phyloP scores from a whole-genome alignment of 64 coral and sea anemone species.

The Catalaphyllia jardinei region DNA sequence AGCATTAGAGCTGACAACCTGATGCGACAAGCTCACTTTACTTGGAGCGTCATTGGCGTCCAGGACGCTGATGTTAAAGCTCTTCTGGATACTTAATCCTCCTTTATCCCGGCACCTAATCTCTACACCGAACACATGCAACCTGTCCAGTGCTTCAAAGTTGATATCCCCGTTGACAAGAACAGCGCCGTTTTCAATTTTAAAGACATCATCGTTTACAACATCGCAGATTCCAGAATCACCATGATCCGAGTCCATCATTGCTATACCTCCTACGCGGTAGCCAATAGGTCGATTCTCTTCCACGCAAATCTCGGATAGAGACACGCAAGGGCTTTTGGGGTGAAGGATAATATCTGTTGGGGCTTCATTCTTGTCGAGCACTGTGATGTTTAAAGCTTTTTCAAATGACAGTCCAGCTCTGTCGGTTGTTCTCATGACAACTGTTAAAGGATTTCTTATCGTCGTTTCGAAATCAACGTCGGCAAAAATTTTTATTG shows the following conservation, averaged over 20 bases:
- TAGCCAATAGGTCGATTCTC: slow-evolving; percentile 73
- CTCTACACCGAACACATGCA: slow-evolving; percentile 52
- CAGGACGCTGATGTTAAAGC: slow-evolving; percentile 59
- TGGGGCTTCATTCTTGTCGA: slow-evolving; percentile 77
- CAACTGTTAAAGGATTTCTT: background rate
- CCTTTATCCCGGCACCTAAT: slow-evolving; percentile 66
- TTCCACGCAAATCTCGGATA: slow-evolving; percentile 42
- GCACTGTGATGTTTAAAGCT: slow-evolving; percentile 59
- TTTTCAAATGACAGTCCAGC: slow-evolving; percentile 46
- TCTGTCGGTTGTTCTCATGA: slow-evolving; percentile 43
- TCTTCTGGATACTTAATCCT: slow-evolving; percentile 36
- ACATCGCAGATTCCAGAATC: slow-evolving; percentile 61
- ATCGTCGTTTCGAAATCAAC: slow-evolving; percentile 56
- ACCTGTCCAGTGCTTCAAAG: slow-evolving; percentile 55
- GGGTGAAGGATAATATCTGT: slow-evolving; percentile 28
- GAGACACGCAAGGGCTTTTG: slow-evolving; percentile 12
- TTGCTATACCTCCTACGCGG: slow-evolving; percentile 44
- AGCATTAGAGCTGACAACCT: slow-evolving; percentile 63
- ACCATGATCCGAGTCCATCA: slow-evolving; percentile 58
- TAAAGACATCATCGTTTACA: slow-evolving; percentile 43
- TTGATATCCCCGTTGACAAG: slow-evolving; percentile 68
- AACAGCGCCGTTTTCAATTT: slow-evolving; percentile 37
- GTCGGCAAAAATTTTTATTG: slow-evolving; percentile 37
- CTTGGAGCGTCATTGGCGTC: slow-evolving; percentile 70
- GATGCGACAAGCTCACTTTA: slow-evolving; percentile 55